A percentile compares a stretch with the other conserved stretches of the same genome.
Evolutionary conservation across 2,113 vertebrate species (phyloP).

Genomic region (Peromyscus californicus): DNA sequence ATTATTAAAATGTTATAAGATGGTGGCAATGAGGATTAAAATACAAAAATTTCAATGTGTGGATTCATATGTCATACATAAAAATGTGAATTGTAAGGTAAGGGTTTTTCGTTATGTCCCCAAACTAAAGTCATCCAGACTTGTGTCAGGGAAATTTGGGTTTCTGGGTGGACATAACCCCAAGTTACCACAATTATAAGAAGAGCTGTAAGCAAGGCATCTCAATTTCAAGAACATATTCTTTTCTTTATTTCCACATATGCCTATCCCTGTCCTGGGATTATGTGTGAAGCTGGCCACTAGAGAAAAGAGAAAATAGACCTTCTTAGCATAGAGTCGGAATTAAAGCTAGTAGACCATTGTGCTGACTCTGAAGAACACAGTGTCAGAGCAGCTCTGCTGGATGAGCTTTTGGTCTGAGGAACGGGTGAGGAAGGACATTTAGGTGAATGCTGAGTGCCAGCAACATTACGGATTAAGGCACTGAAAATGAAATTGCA

Average conservation of each 20-base stretch:
- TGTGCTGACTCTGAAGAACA: not conserved
- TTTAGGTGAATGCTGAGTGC: not conserved
- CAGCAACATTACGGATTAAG: not conserved
- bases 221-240: conserved; percentile 18
- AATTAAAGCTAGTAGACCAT: not conserved
- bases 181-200: not conserved
- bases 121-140: not conserved
- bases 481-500: not conserved
- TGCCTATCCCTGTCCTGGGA: not conserved
- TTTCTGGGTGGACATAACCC: not conserved
- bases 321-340: not conserved
- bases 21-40: not conserved
- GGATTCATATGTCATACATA: not conserved
- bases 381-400: not conserved
- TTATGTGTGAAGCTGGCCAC: not conserved
- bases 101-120: not conserved
- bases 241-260: not conserved
- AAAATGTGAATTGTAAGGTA: conserved; percentile 30
- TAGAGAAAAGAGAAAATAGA: not conserved
- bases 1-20: not conserved
- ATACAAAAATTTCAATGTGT: not conserved
- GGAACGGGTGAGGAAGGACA: not conserved
- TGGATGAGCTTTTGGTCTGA: not conserved
- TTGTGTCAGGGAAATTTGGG: not conserved
- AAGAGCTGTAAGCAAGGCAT: not conserved